A percentile compares a stretch with the other conserved stretches of the same genome.
Evolutionary conservation across 2,113 vertebrate genomes (phyloP).

Genomic region (Gadus macrocephalus): DNA sequence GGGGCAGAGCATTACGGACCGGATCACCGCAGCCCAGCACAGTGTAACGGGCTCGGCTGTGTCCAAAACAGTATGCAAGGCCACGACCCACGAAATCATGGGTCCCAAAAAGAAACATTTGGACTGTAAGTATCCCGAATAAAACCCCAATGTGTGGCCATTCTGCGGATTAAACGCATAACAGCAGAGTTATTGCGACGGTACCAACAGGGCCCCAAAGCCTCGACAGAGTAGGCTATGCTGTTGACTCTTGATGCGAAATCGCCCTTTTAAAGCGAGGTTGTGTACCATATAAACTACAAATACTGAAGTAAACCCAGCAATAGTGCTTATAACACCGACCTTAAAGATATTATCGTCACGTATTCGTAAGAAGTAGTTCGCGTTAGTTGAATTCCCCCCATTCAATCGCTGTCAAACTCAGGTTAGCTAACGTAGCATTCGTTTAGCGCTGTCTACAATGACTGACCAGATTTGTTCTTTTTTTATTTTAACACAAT

Average conservation of each 20-base stretch:
- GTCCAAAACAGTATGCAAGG: constrained; percentile 95
- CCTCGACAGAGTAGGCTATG: constrained; percentile 41
- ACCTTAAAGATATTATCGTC: background rate
- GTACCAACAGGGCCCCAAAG: constrained; percentile 55
- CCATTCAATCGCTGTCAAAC: too few relatives aligned
- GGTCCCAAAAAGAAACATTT: constrained; percentile 97
- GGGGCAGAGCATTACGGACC: constrained; percentile 95
- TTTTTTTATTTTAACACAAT: too few relatives aligned
- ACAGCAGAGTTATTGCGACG: constrained; percentile 37
- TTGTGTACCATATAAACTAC: constrained; percentile 15
- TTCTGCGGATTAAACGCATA: constrained; percentile 7
- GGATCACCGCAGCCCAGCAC: constrained; percentile 96
- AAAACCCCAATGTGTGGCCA: background rate
- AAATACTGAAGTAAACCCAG: background rate
- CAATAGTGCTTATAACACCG: too few relatives aligned
- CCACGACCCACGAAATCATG: constrained; percentile 98
- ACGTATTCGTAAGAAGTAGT: background rate
- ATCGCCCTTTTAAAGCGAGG: constrained; percentile 34
- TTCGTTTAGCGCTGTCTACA: too few relatives aligned
- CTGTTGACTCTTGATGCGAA: constrained; percentile 32
- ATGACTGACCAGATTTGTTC: too few relatives aligned
- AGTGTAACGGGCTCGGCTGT: constrained; percentile 96
- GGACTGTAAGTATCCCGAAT: constrained; percentile 81
- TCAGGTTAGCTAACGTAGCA: too few relatives aligned
- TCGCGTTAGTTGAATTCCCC: too few relatives aligned